Evolutionary conservation across 2,797 vertebrate genomes (phyloP).

Genomic region (Numenius phaeopus): DNA sequence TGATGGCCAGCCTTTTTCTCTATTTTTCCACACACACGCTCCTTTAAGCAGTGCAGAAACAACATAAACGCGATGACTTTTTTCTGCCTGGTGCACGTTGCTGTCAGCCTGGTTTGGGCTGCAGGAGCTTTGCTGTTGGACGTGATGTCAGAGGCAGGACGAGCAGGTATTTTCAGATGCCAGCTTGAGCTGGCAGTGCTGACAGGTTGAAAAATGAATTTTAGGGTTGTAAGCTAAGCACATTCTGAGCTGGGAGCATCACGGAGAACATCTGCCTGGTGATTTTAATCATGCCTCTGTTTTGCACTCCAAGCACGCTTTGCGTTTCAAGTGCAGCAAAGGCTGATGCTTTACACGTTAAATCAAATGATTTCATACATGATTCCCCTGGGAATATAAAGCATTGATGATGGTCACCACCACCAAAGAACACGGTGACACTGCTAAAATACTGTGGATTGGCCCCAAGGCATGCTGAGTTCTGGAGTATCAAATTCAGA

Average conservation of each 20-base stretch:
- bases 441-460: not conserved
- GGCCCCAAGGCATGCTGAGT: not conserved
- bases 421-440: not conserved
- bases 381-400: not conserved
- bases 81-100: not conserved
- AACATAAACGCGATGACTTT: not conserved
- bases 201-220: conserved; percentile 46
- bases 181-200: conserved; percentile 37
- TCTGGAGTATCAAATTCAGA: not conserved
- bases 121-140: conserved; percentile 3
- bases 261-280: conserved; percentile 36
- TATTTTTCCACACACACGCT: accelerated
- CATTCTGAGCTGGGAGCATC: conserved; percentile 38
- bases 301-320: not conserved
- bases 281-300: conserved; percentile 3
- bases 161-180: conserved; percentile 53
- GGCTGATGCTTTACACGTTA: not conserved
- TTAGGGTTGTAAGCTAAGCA: conserved; percentile 19
- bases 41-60: not conserved
- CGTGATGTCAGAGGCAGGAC: conserved; percentile 15
- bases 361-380: not conserved
- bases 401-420: not conserved
- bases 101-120: conserved; percentile 8
- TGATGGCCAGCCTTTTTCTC: not conserved
- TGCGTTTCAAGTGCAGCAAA: not conserved